Percentiles rank a stretch among this genome's conserved stretches.
phyloP scores from a whole-genome alignment of 2,888 invertebrate genomes.

The Eupithecia subfuscata region DNA sequence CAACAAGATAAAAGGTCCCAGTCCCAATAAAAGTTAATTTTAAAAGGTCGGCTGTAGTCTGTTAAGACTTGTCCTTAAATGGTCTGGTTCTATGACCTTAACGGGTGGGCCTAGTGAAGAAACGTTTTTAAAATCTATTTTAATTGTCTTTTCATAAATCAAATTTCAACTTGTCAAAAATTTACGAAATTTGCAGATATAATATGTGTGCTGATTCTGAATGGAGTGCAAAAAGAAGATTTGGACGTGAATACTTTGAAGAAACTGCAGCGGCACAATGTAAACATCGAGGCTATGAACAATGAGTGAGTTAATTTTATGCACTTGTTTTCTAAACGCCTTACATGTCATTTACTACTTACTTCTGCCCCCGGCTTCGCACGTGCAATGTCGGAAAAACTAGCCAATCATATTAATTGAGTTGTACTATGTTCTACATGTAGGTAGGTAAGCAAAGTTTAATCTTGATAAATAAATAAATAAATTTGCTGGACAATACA shows the following conservation, averaged over 20 bases:
- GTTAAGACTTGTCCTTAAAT: neutral
- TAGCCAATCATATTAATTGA: too few relatives aligned
- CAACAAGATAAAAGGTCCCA: constrained; percentile 77
- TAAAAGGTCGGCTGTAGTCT: constrained; percentile 41
- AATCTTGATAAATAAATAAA: too few relatives aligned
- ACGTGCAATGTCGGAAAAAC: neutral
- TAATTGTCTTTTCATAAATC: neutral
- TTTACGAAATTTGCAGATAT: constrained; percentile 64
- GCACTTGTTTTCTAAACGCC: neutral
- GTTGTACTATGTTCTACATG: too few relatives aligned
- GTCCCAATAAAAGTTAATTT: constrained; percentile 60
- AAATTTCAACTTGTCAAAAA: neutral
- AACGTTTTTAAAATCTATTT: neutral
- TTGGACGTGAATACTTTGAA: constrained; percentile 63
- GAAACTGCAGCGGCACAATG: constrained; percentile 68
- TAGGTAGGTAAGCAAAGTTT: too few relatives aligned
- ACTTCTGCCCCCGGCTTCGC: neutral
- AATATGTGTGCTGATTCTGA: constrained; percentile 72
- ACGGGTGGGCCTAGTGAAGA: neutral
- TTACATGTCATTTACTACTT: neutral
- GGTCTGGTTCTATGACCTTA: neutral
- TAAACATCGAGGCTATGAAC: constrained; percentile 68
- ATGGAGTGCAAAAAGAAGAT: constrained; percentile 75
- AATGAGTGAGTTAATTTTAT: constrained; percentile 62
- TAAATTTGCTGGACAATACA: too few relatives aligned